Conservation (phyloP, 1,140 invertebrate species). For the Coboldia fuscipes region DNA sequence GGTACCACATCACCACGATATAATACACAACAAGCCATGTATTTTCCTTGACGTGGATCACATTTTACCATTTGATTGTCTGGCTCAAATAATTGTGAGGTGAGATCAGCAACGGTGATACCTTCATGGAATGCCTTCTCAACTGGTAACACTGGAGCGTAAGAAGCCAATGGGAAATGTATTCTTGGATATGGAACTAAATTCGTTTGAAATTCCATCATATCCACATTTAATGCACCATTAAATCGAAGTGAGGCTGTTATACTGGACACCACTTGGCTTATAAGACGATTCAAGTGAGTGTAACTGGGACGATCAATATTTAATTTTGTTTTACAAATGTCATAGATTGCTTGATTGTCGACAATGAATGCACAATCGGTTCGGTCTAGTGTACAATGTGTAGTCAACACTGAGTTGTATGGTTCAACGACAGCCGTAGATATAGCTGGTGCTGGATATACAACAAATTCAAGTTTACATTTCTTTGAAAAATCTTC, state of each 20-base stretch:
- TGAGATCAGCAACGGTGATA: constrained; percentile 45
- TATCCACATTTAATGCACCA: constrained; percentile 54
- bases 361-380: constrained; percentile 69
- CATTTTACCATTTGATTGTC: constrained; percentile 49
- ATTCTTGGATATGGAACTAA: constrained; percentile 46
- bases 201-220: constrained; percentile 61
- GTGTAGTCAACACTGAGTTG: constrained; percentile 44
- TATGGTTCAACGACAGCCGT: constrained; percentile 38
- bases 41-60: constrained; percentile 38
- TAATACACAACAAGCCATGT: constrained; percentile 52
- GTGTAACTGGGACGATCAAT: constrained; percentile 39
- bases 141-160: constrained; percentile 35
- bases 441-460: constrained; percentile 49
- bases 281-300: constrained; percentile 40
- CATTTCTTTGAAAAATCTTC: constrained; percentile 55
- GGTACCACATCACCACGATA: constrained; percentile 37
- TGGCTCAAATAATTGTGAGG: constrained; percentile 36
- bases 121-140: constrained; percentile 39
- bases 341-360: constrained; percentile 54
- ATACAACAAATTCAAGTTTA: constrained; percentile 55
- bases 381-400: constrained; percentile 56
- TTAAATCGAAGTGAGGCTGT: constrained; percentile 57
- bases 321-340: constrained; percentile 38
- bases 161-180: constrained; percentile 46
- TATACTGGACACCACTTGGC: constrained; percentile 56